Evolutionary conservation across 23 tunicate species (phyloP).

Genomic region (Halocynthia aurantium): DNA sequence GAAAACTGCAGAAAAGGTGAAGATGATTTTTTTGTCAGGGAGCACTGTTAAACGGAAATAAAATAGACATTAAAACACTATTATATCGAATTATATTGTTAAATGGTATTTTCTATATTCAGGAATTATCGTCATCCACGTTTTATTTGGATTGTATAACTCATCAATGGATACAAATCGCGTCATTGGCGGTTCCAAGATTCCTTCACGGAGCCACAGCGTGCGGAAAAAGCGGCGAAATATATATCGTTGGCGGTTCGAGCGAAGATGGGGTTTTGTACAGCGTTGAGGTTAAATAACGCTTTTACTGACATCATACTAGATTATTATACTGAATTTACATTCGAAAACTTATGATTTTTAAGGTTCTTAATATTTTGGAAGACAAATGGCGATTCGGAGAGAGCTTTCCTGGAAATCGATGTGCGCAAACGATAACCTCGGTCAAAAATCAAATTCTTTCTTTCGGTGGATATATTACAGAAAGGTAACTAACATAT

Average conservation of each 20-base stretch:
- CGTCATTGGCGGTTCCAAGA: conserved; percentile 31
- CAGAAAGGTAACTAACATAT: conserved; percentile 57
- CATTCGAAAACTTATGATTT: background rate
- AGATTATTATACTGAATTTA: background rate
- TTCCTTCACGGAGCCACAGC: conserved; percentile 34
- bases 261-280: conserved; percentile 39
- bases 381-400: conserved; percentile 38
- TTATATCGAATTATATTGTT: too few species aligned
- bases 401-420: conserved; percentile 63
- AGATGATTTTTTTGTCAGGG: too few species aligned
- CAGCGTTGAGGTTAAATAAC: conserved; percentile 53
- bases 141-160: conserved; percentile 24
- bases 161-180: conserved; percentile 32
- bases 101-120: background rate
- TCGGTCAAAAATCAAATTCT: conserved; percentile 31
- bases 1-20: conserved; percentile 52
- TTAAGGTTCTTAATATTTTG: too few species aligned
- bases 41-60: too few species aligned
- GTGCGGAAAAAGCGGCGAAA: background rate
- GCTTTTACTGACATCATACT: background rate
- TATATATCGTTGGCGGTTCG: conserved; percentile 70
- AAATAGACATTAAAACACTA: too few species aligned
- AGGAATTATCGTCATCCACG: conserved; percentile 31
- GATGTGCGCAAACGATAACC: conserved; percentile 78
- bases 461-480: conserved; percentile 74